Evolutionary conservation across 2,113 vertebrate genomes (phyloP), one percentile per base, ranked within the genome.

Genomic region (Sinosuthora webbiana): DNA sequence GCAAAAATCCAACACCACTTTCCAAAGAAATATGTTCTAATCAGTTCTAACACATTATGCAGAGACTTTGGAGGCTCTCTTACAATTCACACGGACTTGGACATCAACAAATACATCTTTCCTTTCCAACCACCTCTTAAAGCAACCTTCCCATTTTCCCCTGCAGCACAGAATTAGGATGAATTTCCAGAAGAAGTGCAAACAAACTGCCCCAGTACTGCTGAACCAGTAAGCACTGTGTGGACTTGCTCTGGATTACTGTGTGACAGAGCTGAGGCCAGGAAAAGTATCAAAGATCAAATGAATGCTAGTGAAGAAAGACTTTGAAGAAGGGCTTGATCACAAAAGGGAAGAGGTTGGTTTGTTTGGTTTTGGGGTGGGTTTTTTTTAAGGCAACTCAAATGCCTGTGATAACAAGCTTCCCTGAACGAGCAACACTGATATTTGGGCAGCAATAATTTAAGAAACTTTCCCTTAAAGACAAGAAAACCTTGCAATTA

Each of bases 21-120:
- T 28, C 59, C 1, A 1, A 67, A 67, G 13, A 55, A 62, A 3
- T 14, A 33, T 0, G 1, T 42, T 62, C n/a, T 28, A 10, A 47
- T 53, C 27, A 56, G 27, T 37, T 83, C 60, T 27, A 75, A 81
- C 20, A 67, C 12, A 33, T 35, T 7, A 27, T 6, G 7, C 50
- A 69, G 35, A 39, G 45, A 39, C 60, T 74, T 27, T 9, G 15
- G 45, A 77, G 63, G 6, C 56, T 80, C 63, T 88, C 59, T 56
- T 44, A 56, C 8, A 73, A 35, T 21, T 25, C 35, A 27, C 3
- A 4, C 0, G 6, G 44, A 64, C 49, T 63, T 63, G 2, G 13
- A 49, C 7, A 21, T 28, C 0, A 4, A 25, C 39, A 89, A 78
- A 80, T 2, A n/a, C 6, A 52, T 37, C 23, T 8, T 28, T n/a